These are phyloP conservation scores for Nanorana parkeri DNA, from an alignment of 2,113 vertebrate species.

Conservation along the genomic window DNA sequence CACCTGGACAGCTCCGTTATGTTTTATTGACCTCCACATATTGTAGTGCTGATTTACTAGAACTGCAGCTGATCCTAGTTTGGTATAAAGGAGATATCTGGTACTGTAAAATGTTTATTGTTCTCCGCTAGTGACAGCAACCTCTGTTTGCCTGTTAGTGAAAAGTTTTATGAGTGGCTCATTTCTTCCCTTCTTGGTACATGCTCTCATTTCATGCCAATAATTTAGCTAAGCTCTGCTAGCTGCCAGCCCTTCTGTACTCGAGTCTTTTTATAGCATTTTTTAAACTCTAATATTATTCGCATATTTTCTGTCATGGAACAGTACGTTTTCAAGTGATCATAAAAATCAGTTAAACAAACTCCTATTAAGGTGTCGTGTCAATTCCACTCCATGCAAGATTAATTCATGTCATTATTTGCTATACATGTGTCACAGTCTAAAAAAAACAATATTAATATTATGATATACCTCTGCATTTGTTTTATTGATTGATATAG, in stretches of 20 bases:
- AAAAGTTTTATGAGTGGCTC: conserved; percentile 4
- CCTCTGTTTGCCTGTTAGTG: conserved; percentile 10
- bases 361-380: too few species aligned
- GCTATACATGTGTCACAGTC: too few species aligned
- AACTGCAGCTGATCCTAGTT: not conserved
- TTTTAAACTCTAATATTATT: not conserved
- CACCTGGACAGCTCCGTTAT: conserved; percentile 12
- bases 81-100: not conserved
- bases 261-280: conserved; percentile 10
- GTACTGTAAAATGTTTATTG: conserved; percentile 1
- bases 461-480: too few species aligned
- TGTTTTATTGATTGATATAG: too few species aligned
- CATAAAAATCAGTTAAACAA: not conserved
- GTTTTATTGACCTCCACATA: not conserved
- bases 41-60: not conserved
- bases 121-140: not conserved
- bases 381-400: too few species aligned
- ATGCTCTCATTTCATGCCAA: not conserved
- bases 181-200: not conserved
- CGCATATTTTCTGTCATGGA: not conserved
- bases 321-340: not conserved
- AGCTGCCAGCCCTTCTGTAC: not conserved
- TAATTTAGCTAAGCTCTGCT: not conserved
- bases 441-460: too few species aligned
- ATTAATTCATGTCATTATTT: too few species aligned